Evolutionary conservation across 2,888 invertebrate genomes (phyloP), one percentile per base, ranked within the genome.

Genomic region (Biston betularia): DNA sequence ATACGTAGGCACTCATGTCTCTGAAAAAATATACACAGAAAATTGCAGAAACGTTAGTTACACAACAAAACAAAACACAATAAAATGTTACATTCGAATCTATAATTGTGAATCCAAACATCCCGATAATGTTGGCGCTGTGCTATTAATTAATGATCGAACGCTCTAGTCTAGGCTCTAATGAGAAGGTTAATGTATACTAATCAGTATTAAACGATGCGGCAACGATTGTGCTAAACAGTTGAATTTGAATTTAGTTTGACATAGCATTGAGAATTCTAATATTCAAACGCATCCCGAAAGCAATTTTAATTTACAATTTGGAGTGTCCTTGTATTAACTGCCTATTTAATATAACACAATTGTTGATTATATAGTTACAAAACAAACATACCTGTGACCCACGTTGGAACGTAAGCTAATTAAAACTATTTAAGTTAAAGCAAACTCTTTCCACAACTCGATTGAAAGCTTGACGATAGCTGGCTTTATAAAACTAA

Each of bases 321-420:
- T 52, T 35, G n/a, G 35, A 14, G 4, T n/a, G 44, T 46, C 10
- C 24, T 24, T 38, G 0, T 14, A 52, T 52, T 3, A 14, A 5
- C 35, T 14, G 38, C 14, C n/a, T n/a, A n/a, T n/a, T n/a, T n/a
- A n/a, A 24, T 24, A 24, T 24, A 24, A 50, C 34, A 50, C 34
- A 40, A 33, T 49, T 6, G 33, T 42, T n/a, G 9, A 38, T 38
- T 8, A 6, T 6, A 33, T 44, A 53, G 35, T 61, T 63, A 65
- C 50, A 63, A 44, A 59, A 60, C 6, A 64, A 63, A 63, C 64
- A 62, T 63, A 68, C 62, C 70, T 57, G 48, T 62, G 15, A 63
- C 64, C 58, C 58, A 49, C 67, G 35, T 45, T n/a, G 35, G 45
- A 44, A 9, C 40, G 14, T 44, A 11, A 49, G n/a, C 11, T 44